Evolutionary conservation across 2,888 invertebrate genomes (phyloP).

Genomic region (Eupithecia insigniata): DNA sequence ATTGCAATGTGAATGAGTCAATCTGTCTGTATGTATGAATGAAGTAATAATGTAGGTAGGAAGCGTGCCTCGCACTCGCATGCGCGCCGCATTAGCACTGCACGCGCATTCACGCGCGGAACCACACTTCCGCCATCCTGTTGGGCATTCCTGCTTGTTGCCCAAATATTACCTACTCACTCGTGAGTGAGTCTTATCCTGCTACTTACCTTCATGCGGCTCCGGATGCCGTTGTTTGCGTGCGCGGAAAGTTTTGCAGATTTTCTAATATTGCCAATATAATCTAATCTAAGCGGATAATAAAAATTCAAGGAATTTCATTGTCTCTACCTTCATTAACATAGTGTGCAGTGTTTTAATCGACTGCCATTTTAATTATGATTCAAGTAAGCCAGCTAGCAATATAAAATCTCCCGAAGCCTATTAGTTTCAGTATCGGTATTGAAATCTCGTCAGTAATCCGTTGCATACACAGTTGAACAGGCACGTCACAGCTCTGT

Average conservation of each 20-base stretch:
- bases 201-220: too few relatives aligned
- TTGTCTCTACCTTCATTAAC: neutral
- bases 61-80: neutral
- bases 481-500: conserved; percentile 23
- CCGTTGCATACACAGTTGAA: conserved; percentile 20
- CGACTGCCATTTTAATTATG: neutral
- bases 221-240: conserved; percentile 7
- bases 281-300: neutral
- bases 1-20: too few relatives aligned
- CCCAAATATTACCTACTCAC: too few relatives aligned
- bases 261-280: too few relatives aligned
- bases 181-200: too few relatives aligned
- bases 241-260: neutral
- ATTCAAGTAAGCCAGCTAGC: neutral
- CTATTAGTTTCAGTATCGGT: conserved; percentile 8
- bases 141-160: conserved; percentile 31
- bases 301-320: neutral
- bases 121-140: conserved; percentile 54
- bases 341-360: neutral
- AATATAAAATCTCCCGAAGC: neutral
- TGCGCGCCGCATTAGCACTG: conserved; percentile 48
- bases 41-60: neutral
- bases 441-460: conserved; percentile 3
- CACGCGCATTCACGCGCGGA: conserved; percentile 52
- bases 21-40: too few relatives aligned